These are phyloP conservation scores for Micromussa lordhowensis DNA, from an alignment of 92 coral and sea anemone species.

Conservation along the genomic window DNA sequence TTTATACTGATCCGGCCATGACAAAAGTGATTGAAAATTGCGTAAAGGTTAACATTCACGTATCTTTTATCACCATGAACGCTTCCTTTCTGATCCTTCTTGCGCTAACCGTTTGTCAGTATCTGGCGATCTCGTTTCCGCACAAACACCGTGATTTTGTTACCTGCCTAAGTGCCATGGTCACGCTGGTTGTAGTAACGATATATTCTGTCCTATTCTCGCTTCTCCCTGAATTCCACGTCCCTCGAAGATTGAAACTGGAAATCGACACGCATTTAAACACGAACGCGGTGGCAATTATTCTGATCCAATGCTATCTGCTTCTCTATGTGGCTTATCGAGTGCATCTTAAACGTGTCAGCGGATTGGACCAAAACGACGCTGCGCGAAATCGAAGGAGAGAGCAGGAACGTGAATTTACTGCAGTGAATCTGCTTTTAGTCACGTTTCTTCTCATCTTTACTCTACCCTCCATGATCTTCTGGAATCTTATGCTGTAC, in stretches of 20 bases:
- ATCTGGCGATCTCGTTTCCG: constrained; percentile 57
- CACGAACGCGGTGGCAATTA: constrained; percentile 35
- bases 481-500: constrained; percentile 46
- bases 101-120: constrained; percentile 57
- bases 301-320: constrained; percentile 28
- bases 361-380: constrained; percentile 31
- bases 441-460: constrained; percentile 63
- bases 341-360: constrained; percentile 41
- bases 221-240: constrained; percentile 29
- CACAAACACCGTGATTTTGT: constrained; percentile 47
- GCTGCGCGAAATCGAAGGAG: constrained; percentile 30
- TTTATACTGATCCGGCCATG: neutral
- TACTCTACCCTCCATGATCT: constrained; percentile 42
- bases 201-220: constrained; percentile 47
- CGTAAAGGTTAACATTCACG: neutral
- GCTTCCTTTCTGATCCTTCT: constrained; percentile 59
- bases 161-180: constrained; percentile 7
- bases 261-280: constrained; percentile 56
- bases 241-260: constrained; percentile 8
- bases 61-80: constrained; percentile 53
- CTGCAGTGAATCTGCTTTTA: constrained; percentile 53
- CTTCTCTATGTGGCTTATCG: constrained; percentile 54
- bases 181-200: constrained; percentile 28
- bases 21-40: neutral
- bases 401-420: constrained; percentile 48